A percentile compares a stretch with the other conserved stretches of the same genome.
These are phyloP conservation scores for Phalangium opilio DNA, from an alignment of 2,888 invertebrate species.

Conservation along the genomic window DNA sequence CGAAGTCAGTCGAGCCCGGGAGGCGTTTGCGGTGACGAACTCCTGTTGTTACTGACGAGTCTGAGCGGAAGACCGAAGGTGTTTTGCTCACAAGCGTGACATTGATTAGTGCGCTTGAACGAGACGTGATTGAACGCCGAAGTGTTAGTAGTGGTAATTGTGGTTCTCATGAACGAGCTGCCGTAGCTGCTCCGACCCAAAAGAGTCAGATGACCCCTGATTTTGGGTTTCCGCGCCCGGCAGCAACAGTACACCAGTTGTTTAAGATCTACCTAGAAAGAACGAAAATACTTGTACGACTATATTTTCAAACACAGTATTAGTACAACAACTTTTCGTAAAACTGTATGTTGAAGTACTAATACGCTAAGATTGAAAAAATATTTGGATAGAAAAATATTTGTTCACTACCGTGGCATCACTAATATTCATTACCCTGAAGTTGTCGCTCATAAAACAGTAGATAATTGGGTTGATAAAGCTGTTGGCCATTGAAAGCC, in stretches of 20 bases:
- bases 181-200: slow-evolving; percentile 7
- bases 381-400: not conserved
- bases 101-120: too few species aligned
- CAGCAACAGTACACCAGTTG: slow-evolving; percentile 14
- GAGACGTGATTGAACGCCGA: too few species aligned
- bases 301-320: too few species aligned
- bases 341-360: too few species aligned
- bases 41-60: too few species aligned
- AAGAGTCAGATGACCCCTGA: slow-evolving; percentile 5
- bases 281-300: not conserved
- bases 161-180: not conserved
- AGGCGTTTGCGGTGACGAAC: too few species aligned
- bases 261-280: slow-evolving; percentile 12
- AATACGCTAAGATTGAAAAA: not conserved
- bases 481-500: slow-evolving; percentile 23
- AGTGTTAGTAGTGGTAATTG: too few species aligned
- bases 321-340: too few species aligned
- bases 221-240: slow-evolving; percentile 6
- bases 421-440: slow-evolving; percentile 19
- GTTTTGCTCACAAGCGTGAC: too few species aligned
- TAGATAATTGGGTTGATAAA: slow-evolving; percentile 24
- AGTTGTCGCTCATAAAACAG: slow-evolving; percentile 28
- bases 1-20: too few species aligned
- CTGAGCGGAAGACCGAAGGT: too few species aligned
- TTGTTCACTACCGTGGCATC: too few species aligned